Base-by-base conservation (phyloP, 2,888 invertebrate species). In the Zaprionus bogoriensis region DNA sequence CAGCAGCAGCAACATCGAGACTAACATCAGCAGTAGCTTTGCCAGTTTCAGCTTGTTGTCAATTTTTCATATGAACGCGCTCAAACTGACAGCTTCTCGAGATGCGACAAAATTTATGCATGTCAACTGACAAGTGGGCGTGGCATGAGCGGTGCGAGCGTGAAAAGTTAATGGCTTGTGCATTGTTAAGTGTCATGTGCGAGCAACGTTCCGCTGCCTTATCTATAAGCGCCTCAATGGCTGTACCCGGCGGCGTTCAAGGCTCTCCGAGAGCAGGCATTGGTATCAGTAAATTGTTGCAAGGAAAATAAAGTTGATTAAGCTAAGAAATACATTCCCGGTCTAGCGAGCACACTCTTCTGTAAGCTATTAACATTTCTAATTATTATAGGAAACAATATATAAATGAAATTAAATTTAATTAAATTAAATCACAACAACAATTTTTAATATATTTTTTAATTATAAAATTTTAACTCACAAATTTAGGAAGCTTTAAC, bases 121-220 rank as follows among this genome's bases (percentile, higher is more conserved):
- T 78, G 74, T 80, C 84, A 77, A 74, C 66, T 65, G 72, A 61
- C 68, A 74, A 67, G 74, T 62, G 69, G 63, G 71, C 61, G 68
- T 74, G 58, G 48, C 41, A 1, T 5, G 3, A 30, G 20, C 14
- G 47, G n/a, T 28, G 20, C 44, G 19, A 23, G 44, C 38, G 53
- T 65, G 60, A 64, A 67, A 67, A 80, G 79, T 72, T 80, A 84
- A 83, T 83, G 77, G 84, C 46, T 72, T 82, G 78, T 73, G 70
- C 69, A 74, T 63, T 84, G 83, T 82, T 76, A 54, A 57, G 62
- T 68, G 76, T 76, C 77, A 81, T 51, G 50, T 54, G 65, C 42
- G 44, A n/a, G n/a, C 36, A 22, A n/a, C 39, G 41, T 47, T 48
- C n/a, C 39, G 41, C 45, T 48, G 54, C 45, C 66, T 75, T 79